These are phyloP conservation scores for Nothoprocta perdicaria DNA, from an alignment of 2,113 vertebrate species.

Conservation along the genomic window DNA sequence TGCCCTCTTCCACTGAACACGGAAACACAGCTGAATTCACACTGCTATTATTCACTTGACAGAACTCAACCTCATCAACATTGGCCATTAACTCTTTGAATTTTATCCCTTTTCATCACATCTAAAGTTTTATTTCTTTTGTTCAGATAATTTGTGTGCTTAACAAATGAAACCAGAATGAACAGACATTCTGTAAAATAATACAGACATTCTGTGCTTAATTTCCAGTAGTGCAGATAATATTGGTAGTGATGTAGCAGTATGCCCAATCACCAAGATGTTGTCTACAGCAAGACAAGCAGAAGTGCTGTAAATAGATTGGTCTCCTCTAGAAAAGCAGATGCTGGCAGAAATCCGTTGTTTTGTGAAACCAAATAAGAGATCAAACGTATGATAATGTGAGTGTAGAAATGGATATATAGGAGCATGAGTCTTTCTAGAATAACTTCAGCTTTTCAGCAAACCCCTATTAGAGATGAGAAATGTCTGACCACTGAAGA, in stretches of 20 bases:
- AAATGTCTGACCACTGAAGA: slow-evolving; percentile 30
- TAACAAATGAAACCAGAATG: background rate
- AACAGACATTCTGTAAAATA: background rate
- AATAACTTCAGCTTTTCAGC: slow-evolving; percentile 19
- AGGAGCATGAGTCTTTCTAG: background rate
- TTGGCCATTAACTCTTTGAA: background rate
- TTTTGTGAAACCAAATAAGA: background rate
- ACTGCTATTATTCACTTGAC: background rate
- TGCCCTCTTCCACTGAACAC: background rate
- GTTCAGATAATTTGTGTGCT: background rate
- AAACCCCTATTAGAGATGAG: background rate
- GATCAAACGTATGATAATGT: slow-evolving; percentile 1
- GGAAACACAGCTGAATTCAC: background rate
- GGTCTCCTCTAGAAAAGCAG: background rate
- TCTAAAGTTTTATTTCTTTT: background rate
- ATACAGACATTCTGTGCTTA: background rate
- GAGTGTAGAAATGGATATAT: background rate
- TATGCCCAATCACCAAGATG: background rate
- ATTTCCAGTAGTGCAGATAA: background rate
- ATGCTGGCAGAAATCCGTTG: background rate
- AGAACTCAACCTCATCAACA: background rate
- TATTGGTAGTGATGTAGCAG: background rate
- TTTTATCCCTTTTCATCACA: background rate
- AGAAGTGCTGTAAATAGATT: background rate
- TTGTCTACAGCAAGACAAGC: background rate